Conservation (phyloP, 2,888 invertebrate genomes). For the Amorpha juglandis region DNA sequence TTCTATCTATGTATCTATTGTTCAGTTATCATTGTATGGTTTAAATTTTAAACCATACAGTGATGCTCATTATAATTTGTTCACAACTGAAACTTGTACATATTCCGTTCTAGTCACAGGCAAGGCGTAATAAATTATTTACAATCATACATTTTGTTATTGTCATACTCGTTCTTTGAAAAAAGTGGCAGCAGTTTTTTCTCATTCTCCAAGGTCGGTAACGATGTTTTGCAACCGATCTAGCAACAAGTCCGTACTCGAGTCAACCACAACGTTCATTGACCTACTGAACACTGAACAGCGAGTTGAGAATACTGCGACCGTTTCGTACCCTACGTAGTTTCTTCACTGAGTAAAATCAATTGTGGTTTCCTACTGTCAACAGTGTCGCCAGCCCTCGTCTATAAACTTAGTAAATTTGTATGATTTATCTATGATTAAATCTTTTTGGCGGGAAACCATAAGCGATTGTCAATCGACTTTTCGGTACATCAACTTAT, state of each 20-base stretch:
- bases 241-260: slow-evolving; percentile 63
- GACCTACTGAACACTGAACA: slow-evolving; percentile 67
- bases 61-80: too few relatives aligned
- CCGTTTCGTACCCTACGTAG: slow-evolving; percentile 2
- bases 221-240: slow-evolving; percentile 69
- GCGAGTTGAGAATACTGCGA: background rate
- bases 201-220: slow-evolving; percentile 54
- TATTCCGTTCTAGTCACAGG: background rate
- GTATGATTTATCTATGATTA: too few relatives aligned
- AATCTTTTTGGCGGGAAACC: too few relatives aligned
- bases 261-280: slow-evolving; percentile 66
- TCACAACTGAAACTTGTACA: background rate
- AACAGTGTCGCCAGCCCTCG: too few relatives aligned
- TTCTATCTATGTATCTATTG: too few relatives aligned
- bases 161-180: background rate
- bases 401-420: too few relatives aligned
- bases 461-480: too few relatives aligned
- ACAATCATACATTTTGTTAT: background rate
- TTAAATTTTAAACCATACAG: too few relatives aligned
- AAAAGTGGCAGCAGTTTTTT: slow-evolving; percentile 22
- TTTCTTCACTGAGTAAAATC: background rate
- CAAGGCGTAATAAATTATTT: background rate
- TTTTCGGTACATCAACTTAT: too few relatives aligned
- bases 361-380: too few relatives aligned
- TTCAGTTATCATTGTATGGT: too few relatives aligned